These are phyloP conservation scores for Coranthus polyacanthus DNA, from an alignment of 2,797 vertebrate species.

Conservation along the genomic window DNA sequence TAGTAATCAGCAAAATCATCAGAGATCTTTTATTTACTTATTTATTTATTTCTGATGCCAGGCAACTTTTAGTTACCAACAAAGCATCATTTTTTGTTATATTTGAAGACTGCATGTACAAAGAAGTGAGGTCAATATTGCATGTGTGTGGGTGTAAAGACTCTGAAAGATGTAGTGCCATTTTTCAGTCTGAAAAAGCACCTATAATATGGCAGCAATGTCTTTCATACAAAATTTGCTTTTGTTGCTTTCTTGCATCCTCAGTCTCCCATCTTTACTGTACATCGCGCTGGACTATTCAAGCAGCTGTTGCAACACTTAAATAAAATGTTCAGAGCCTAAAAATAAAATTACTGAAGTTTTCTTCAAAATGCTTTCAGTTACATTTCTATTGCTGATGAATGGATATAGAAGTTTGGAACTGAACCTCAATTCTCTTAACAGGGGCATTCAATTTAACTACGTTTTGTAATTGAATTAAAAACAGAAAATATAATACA, in stretches of 20 bases:
- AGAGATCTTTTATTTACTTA: not conserved
- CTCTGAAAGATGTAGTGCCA: not conserved
- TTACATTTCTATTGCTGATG: no score
- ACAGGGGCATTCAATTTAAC: no score
- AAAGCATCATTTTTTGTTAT: not conserved
- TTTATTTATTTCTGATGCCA: not conserved
- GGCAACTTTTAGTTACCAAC: not conserved
- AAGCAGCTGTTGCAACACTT: no score
- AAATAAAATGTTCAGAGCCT: no score
- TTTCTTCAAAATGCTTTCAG: no score
- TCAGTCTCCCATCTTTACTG: not conserved
- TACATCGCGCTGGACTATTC: no score
- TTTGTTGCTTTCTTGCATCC: constrained; percentile 1
- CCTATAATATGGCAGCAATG: not conserved
- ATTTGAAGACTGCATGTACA: not conserved
- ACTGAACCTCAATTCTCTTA: no score
- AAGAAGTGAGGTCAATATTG: not conserved
- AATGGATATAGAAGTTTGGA: no score
- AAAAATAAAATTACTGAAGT: no score
- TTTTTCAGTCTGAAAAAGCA: not conserved
- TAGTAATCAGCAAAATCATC: not conserved
- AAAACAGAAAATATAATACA: not conserved
- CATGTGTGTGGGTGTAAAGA: not conserved
- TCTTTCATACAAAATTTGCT: not conserved
- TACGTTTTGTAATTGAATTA: no score